Evolutionary conservation across 2,113 vertebrate genomes (phyloP).

Genomic region (Dromaius novaehollandiae): DNA sequence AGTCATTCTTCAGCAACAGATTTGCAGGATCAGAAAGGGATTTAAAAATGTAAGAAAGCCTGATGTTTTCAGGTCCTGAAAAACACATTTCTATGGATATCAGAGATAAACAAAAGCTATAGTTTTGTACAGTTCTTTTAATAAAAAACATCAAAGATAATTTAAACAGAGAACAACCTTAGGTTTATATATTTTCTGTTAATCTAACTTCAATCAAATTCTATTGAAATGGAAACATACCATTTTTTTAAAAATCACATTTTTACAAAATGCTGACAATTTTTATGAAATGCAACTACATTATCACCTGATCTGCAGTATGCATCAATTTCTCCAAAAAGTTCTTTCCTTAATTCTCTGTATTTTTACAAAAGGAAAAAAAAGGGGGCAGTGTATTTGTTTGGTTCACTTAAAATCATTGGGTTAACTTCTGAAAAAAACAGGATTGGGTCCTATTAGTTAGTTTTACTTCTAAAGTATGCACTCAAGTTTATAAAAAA

Average conservation of each 20-base stretch:
- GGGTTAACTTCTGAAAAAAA: background rate
- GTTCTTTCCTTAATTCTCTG: background rate
- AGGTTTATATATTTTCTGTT: background rate
- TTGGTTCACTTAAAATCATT: background rate
- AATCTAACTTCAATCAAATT: background rate
- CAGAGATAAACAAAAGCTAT: background rate
- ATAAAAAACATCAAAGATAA: background rate
- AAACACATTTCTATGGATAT: background rate
- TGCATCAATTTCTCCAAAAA: background rate
- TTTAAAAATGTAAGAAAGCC: constrained; percentile 14
- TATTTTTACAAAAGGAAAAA: background rate
- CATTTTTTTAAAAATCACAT: background rate
- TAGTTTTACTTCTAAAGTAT: background rate
- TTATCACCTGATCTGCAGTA: background rate
- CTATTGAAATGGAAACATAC: background rate
- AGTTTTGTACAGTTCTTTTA: background rate
- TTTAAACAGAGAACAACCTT: background rate
- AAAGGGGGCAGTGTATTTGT: too few relatives aligned
- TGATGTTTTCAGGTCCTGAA: background rate
- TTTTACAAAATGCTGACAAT: background rate
- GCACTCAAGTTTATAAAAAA: background rate
- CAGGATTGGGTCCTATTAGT: background rate
- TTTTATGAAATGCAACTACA: background rate
- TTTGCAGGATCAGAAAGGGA: constrained; percentile 30
- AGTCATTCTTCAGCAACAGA: constrained; percentile 18